phyloP scores from a whole-genome alignment of 1,140 invertebrate species.

The Trachymyrmex septentrionalis region DNA sequence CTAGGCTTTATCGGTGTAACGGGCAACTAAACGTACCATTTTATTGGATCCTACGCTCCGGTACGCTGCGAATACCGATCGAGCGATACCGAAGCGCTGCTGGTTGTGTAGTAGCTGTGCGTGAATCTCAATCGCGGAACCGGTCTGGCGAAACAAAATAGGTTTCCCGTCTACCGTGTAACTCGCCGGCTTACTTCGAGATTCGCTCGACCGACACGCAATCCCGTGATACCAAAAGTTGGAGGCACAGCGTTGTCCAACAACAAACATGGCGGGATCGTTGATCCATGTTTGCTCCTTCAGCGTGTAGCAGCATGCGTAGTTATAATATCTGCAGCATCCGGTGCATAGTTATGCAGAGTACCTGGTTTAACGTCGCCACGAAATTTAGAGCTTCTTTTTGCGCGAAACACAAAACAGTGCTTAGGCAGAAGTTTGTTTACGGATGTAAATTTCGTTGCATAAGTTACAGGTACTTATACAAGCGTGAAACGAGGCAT shows the following conservation, averaged over 20 bases:
- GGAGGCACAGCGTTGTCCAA: constrained; percentile 11
- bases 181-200: constrained; percentile 41
- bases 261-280: constrained; percentile 38
- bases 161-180: constrained; percentile 45
- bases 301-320: constrained; percentile 15
- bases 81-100: neutral
- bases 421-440: constrained; percentile 6
- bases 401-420: constrained; percentile 5
- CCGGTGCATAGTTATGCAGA: constrained; percentile 21
- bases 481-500: too few species aligned
- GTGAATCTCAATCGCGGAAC: constrained; percentile 63
- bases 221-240: constrained; percentile 57
- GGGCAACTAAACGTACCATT: constrained; percentile 73
- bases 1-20: constrained; percentile 71
- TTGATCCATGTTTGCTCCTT: constrained; percentile 42
- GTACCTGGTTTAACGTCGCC: neutral
- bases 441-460: neutral
- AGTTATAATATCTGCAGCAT: constrained; percentile 47
- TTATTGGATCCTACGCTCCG: constrained; percentile 65
- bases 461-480: neutral
- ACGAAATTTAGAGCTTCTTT: constrained; percentile 31
- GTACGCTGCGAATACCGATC: constrained; percentile 43
- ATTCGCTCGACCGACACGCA: constrained; percentile 53
- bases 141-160: constrained; percentile 52
- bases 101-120: neutral